phyloP scores from a whole-genome alignment of 2,797 vertebrate genomes.

The Sebastes steindachneri region DNA sequence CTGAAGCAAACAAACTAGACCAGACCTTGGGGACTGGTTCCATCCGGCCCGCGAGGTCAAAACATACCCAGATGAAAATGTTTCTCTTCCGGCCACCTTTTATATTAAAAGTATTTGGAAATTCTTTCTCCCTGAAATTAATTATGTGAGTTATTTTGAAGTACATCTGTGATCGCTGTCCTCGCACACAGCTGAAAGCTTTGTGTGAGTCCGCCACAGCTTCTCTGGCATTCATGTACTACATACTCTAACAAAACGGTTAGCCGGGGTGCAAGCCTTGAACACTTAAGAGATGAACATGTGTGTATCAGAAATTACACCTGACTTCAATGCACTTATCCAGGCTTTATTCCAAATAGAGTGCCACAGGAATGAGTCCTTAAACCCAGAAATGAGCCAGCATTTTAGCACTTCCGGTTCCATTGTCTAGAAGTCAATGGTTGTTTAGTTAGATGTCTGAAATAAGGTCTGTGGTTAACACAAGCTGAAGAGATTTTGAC shows the following conservation, averaged over 20 bases:
- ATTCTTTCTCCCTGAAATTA: not conserved
- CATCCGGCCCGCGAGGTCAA: not conserved
- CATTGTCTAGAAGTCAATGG: too few species aligned
- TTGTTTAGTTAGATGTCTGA: too few species aligned
- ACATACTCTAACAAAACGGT: not conserved
- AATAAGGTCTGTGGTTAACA: too few species aligned
- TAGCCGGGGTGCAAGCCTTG: not conserved
- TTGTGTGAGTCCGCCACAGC: not conserved
- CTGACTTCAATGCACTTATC: not conserved
- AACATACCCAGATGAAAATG: not conserved
- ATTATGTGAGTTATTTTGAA: not conserved
- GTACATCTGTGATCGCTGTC: not conserved
- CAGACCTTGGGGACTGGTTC: not conserved
- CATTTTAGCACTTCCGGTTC: too few species aligned
- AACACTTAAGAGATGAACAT: not conserved
- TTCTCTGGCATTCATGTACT: not conserved
- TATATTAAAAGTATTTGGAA: not conserved
- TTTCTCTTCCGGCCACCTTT: not conserved
- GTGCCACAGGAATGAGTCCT: too few species aligned
- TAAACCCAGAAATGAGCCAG: too few species aligned
- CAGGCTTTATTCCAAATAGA: not conserved
- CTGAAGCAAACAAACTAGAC: not conserved
- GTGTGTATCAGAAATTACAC: not conserved
- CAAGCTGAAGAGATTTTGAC: too few species aligned
- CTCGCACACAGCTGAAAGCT: not conserved